Evolutionary conservation across 92 coral and sea anemone genomes (phyloP), one percentile per base, ranked within the genome.

Genomic region (Palythoa caribaeorum): DNA sequence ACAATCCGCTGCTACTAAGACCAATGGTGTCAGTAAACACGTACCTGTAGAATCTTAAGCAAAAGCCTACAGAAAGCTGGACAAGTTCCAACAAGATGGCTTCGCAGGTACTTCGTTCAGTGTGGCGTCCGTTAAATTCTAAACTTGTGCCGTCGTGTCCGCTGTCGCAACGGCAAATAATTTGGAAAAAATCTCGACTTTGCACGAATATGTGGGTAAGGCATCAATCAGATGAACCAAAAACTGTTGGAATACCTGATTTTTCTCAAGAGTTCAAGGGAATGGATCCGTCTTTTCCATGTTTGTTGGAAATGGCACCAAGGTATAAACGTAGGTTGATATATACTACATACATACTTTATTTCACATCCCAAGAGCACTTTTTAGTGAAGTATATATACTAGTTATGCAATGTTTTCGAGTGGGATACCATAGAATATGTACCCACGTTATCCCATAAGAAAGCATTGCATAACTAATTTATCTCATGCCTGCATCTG

Each of bases 181-280:
- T 44, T 44, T 63, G 70, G 70, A 63, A 63, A 35, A 21, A 17
- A 63, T 9, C 21, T 48, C 86, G 74, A 66, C 50, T 47, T 19
- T 71, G n/a, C 1, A 17, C 39, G 16, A 28, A 74, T 20, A 65
- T 80, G 60, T 66, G 38, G 74, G 21, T 81, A 11, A 68, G 76
- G 66, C 74, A 39, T 81, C 86, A 68, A 47, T 81, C 86, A 47
- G 71, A 81, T 68, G 76, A 65, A 68, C 86, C 86, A 19, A 65
- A 81, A 69, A 66, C 75, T 81, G 91, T 95, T 47, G 94, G 92
- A 48, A 88, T 95, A 16, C 98, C 98, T 4, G 98, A 95, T 88
- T 87, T 95, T 63, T 87, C 91, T 6, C 94, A 93, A 59, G 98
- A 95, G 71, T 95, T 95, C 48, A 93, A 89, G 85, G 98, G 98